Conservation (phyloP, 2,797 vertebrate species). For the Chelon auratus region DNA sequence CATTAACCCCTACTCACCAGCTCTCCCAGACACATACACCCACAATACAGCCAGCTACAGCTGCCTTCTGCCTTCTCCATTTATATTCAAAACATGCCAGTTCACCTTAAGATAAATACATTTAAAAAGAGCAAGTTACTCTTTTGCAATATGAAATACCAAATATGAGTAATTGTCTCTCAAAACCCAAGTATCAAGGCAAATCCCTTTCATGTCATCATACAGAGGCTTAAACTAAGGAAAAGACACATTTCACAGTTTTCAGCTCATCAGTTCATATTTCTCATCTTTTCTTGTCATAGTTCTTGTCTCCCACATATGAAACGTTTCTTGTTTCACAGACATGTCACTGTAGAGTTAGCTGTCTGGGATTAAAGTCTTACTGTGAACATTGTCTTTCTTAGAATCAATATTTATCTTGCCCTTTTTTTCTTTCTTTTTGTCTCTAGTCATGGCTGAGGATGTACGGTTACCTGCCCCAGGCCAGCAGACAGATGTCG, state of each 20-base stretch:
- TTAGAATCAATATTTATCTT: neutral
- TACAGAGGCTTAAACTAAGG: neutral
- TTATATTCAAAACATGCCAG: neutral
- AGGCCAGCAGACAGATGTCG: slow-evolving; percentile 91
- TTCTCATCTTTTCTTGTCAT: neutral
- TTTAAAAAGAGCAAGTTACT: neutral
- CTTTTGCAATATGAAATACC: slow-evolving; percentile 9
- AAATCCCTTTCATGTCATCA: neutral
- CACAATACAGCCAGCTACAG: slow-evolving; percentile 2
- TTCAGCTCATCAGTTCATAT: neutral
- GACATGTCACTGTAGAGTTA: neutral
- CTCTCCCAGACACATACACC: slow-evolving; percentile 18
- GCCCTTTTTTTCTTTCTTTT: neutral
- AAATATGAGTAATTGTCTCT: neutral
- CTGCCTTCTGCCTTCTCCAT: neutral
- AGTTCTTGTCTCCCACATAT: neutral
- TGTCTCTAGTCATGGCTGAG: slow-evolving; percentile 89
- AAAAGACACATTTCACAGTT: neutral
- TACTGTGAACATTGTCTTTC: neutral
- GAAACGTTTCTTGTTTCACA: neutral
- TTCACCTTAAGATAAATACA: neutral
- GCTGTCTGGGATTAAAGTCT: neutral
- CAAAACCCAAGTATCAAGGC: neutral
- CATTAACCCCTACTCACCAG: slow-evolving; percentile 26
- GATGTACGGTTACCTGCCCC: slow-evolving; percentile 92